Percentiles rank a stretch among this genome's conserved stretches.
Evolutionary conservation across 1,140 invertebrate genomes (phyloP).

Genomic region (Thaumatotibia leucotreta): DNA sequence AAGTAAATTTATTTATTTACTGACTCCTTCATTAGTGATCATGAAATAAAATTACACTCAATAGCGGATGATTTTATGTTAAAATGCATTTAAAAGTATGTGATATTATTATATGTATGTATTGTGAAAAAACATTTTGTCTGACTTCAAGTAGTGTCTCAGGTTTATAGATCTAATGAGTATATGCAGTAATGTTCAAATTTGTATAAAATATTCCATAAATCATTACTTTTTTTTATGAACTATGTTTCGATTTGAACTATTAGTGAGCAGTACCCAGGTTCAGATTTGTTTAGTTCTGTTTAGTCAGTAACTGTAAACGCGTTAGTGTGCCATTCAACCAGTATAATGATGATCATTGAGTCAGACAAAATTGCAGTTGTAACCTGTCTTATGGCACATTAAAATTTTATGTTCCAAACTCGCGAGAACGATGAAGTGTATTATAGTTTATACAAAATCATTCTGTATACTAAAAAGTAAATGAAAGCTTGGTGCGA

Average conservation of each 20-base stretch:
- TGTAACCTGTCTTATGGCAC: slow-evolving; percentile 55
- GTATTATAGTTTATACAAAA: slow-evolving; percentile 73
- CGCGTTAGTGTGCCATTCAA: slow-evolving; percentile 54
- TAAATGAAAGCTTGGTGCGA: slow-evolving; percentile 76
- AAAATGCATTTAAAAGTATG: slow-evolving; percentile 74
- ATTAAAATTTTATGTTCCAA: slow-evolving; percentile 57
- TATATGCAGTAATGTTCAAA: slow-evolving; percentile 50
- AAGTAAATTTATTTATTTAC: slow-evolving; percentile 68
- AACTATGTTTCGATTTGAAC: not conserved
- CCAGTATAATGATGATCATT: slow-evolving; percentile 41
- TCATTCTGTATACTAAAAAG: slow-evolving; percentile 76
- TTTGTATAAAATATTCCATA: slow-evolving; percentile 32
- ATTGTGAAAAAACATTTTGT: slow-evolving; percentile 71
- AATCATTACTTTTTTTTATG: slow-evolving; percentile 12
- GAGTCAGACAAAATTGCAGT: slow-evolving; percentile 71
- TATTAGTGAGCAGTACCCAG: not conserved
- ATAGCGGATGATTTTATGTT: slow-evolving; percentile 59
- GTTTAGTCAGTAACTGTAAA: not conserved
- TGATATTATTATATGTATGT: slow-evolving; percentile 64
- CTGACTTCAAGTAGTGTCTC: slow-evolving; percentile 71
- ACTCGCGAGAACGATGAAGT: slow-evolving; percentile 56
- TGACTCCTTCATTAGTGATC: slow-evolving; percentile 45
- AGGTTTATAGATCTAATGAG: slow-evolving; percentile 49
- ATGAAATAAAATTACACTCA: slow-evolving; percentile 33
- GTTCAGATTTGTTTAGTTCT: not conserved